These are phyloP conservation scores for Platypus cylindrus DNA, from an alignment of 2,888 invertebrate species.

Conservation along the genomic window DNA sequence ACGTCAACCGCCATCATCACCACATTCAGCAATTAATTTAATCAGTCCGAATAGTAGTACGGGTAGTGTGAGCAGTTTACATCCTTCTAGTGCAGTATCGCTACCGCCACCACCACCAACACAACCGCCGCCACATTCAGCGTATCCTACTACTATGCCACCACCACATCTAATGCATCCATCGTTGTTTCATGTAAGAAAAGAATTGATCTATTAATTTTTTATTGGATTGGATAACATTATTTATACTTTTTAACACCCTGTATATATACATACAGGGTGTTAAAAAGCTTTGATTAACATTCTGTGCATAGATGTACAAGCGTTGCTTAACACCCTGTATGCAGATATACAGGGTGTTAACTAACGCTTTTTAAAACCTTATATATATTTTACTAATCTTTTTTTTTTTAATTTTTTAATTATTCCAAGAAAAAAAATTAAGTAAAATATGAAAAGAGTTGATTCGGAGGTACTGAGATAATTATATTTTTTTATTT, in stretches of 20 bases:
- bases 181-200: constrained; percentile 44
- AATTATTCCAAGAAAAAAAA: too few relatives aligned
- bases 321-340: too few relatives aligned
- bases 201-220: background rate
- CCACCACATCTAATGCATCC: constrained; percentile 63
- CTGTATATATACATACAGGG: too few relatives aligned
- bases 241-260: too few relatives aligned
- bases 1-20: constrained; percentile 33
- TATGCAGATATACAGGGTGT: too few relatives aligned
- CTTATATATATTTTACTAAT: too few relatives aligned
- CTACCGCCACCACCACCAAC: constrained; percentile 49
- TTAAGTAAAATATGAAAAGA: too few relatives aligned
- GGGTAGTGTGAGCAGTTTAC: constrained; percentile 10
- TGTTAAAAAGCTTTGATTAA: too few relatives aligned
- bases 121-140: constrained; percentile 50
- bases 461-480: too few relatives aligned
- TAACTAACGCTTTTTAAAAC: too few relatives aligned
- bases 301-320: too few relatives aligned
- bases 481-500: background rate
- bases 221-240: background rate
- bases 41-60: constrained; percentile 40
- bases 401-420: too few relatives aligned
- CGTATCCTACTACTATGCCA: constrained; percentile 46
- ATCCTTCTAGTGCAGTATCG: constrained; percentile 35
- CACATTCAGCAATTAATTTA: constrained; percentile 49